phyloP scores from a whole-genome alignment of 2,888 invertebrate genomes.

The Papilio elwesi region DNA sequence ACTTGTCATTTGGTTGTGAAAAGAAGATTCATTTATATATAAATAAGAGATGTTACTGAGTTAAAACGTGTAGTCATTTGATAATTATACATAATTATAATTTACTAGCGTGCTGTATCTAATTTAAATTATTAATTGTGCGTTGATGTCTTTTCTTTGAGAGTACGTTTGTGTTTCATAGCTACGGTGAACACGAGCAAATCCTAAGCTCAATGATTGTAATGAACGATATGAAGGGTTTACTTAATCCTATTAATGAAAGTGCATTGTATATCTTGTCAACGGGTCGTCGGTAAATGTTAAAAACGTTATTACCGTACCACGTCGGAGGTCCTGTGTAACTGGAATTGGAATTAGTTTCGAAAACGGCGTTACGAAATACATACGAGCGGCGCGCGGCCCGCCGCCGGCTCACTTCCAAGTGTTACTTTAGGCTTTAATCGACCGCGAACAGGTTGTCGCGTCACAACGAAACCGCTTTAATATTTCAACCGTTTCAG shows the following conservation, averaged over 20 bases:
- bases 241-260: constrained; percentile 8
- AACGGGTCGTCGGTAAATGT: constrained; percentile 29
- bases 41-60: no score
- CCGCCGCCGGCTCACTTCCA: constrained; percentile 35
- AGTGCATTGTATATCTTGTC: constrained; percentile 27
- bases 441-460: constrained; percentile 43
- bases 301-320: constrained; percentile 23
- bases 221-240: constrained; percentile 5
- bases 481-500: constrained; percentile 28
- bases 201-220: background rate
- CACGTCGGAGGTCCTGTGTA: constrained; percentile 43
- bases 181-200: constrained; percentile 1
- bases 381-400: constrained; percentile 40
- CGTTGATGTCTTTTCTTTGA: constrained; percentile 77
- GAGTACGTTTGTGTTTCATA: background rate
- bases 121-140: constrained; percentile 46
- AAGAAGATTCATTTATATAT: background rate
- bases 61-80: no score
- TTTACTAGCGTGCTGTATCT: background rate
- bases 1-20: background rate
- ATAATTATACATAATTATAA: background rate
- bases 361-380: constrained; percentile 44
- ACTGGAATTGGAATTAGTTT: constrained; percentile 42
- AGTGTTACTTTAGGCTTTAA: constrained; percentile 44
- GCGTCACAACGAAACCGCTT: constrained; percentile 36